A percentile compares a stretch with the other conserved stretches of the same genome.
Evolutionary conservation across 1,140 invertebrate species (phyloP).

Genomic region (Nylanderia fulva): DNA sequence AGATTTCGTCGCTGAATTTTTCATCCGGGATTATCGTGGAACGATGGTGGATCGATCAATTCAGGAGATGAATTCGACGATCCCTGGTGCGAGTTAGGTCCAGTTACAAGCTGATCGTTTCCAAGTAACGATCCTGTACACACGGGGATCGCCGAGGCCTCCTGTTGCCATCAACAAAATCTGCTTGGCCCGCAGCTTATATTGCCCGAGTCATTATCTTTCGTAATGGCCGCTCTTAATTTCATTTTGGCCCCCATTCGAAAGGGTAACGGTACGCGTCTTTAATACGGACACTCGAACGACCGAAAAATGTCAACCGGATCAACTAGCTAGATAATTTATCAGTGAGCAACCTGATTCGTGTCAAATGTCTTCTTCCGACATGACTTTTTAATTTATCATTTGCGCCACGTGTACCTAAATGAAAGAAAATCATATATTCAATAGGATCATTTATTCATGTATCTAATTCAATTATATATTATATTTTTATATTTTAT

Average conservation of each 20-base stretch:
- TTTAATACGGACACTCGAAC: neutral
- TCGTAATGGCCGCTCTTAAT: conserved; percentile 56
- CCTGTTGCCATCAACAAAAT: conserved; percentile 22
- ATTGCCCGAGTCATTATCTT: conserved; percentile 51
- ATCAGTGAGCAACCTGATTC: neutral
- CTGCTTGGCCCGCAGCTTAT: conserved; percentile 25
- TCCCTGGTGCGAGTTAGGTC: conserved; percentile 45
- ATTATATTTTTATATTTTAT: too few species aligned
- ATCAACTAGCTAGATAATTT: neutral
- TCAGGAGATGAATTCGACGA: conserved; percentile 5
- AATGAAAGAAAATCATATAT: neutral
- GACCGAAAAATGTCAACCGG: neutral
- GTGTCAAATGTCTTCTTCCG: neutral
- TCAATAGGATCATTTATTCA: neutral
- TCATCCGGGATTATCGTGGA: conserved; percentile 21
- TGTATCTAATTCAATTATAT: neutral
- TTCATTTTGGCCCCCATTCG: conserved; percentile 44
- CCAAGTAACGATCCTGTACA: conserved; percentile 44
- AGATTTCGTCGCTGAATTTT: neutral
- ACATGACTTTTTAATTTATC: neutral
- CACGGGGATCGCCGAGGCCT: neutral
- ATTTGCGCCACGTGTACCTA: neutral
- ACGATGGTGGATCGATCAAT: neutral
- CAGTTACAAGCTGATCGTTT: conserved; percentile 54
- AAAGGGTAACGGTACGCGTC: conserved; percentile 35